Base-by-base conservation (phyloP, 2,113 vertebrate genomes). In the Drymodes brunneopygia region DNA sequence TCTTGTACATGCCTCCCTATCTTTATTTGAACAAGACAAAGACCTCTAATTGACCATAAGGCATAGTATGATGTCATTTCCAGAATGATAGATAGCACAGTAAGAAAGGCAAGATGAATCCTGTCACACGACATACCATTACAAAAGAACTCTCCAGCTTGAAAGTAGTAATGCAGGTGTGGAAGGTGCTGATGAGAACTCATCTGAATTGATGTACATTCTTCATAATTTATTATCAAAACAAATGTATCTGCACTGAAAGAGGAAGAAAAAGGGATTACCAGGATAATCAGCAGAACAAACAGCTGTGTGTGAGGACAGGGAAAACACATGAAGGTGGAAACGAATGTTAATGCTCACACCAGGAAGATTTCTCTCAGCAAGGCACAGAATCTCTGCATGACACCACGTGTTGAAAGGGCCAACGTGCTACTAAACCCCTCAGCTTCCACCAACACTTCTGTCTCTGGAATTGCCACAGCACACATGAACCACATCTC, bases 91-190 rank as follows among this genome's bases (percentile, higher is more conserved):
- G 15, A 69, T 7, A 69, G 12, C n/a, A 36, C 28, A 67, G 15
- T 22, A 48, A 87, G 83, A 82, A 56, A 51, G 12, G 12, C 35
- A 62, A 70, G 29, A 12, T 62, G 47, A 70, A 38, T 64, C 11
- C 28, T 19, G 8, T 24, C 44, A n/a, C 13, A 3, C 62, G 42
- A 38, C 11, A 35, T 19, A 12, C 0, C 18, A n/a, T 48, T 60
- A 50, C 5, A 72, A 75, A 75, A 85, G 6, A 35, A 27, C 14
- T 48, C 4, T 66, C n/a, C 15, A n/a, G 10, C 54, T 31, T 12
- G 7, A 24, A 62, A 75, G 66, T 19, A 79, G 35, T 11, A 58
- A 79, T 22, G 44, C 27, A 57, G 35, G 47, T 73, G 33, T 5
- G 1, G 61, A 85, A 79, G 27, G 40, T 79, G 42, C 31, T 86